Conservation (phyloP, 2,888 invertebrate species). For the Mamestra brassicae region DNA sequence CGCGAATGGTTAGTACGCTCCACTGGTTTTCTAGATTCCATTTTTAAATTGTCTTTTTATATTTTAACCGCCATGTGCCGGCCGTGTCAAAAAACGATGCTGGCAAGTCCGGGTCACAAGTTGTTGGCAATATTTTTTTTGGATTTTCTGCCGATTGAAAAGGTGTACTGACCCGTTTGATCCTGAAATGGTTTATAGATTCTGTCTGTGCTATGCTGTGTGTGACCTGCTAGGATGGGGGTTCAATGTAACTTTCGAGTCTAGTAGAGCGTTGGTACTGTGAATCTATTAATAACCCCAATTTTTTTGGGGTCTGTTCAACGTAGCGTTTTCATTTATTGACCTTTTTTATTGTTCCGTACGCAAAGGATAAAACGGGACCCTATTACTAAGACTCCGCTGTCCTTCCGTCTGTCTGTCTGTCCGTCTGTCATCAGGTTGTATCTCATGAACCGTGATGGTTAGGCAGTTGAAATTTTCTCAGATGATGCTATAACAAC, state of each 20-base stretch:
- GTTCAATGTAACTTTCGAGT: not conserved
- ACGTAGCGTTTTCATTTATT: not conserved
- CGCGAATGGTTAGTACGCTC: slow-evolving; percentile 25
- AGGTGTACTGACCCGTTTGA: slow-evolving; percentile 19
- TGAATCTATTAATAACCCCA: not conserved
- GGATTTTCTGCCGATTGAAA: slow-evolving; percentile 18
- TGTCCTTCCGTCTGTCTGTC: too few relatives aligned
- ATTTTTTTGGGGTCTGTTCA: not conserved
- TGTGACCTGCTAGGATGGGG: not conserved
- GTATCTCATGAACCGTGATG: too few relatives aligned
- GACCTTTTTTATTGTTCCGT: too few relatives aligned
- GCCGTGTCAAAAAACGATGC: slow-evolving; percentile 43
- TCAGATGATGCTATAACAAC: too few relatives aligned
- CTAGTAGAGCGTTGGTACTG: not conserved
- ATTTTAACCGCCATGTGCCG: slow-evolving; percentile 39
- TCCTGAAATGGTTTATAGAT: slow-evolving; percentile 31
- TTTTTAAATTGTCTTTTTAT: slow-evolving; percentile 47
- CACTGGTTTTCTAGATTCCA: slow-evolving; percentile 43
- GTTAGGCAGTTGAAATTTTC: too few relatives aligned
- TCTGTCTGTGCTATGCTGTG: slow-evolving; percentile 15
- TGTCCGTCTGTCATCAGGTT: too few relatives aligned
- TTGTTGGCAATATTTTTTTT: slow-evolving; percentile 26
- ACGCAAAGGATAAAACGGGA: too few relatives aligned
- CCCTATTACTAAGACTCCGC: too few relatives aligned
- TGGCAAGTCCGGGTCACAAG: slow-evolving; percentile 25